phyloP scores from a whole-genome alignment of 2,888 invertebrate genomes.

The Eretmocerus hayati region DNA sequence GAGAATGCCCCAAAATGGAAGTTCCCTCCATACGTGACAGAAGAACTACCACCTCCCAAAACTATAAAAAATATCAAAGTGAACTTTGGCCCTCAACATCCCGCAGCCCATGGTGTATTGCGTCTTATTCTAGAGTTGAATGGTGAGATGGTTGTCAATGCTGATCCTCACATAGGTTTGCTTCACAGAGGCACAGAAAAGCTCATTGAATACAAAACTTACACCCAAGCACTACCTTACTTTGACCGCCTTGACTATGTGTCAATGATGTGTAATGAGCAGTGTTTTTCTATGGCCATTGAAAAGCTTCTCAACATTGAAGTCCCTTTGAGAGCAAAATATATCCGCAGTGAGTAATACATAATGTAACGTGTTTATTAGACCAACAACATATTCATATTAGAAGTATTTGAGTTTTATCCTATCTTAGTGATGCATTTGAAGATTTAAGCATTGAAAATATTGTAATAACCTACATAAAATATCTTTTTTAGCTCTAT shows the following conservation, averaged over 20 bases:
- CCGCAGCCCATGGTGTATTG: constrained; percentile 88
- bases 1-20: constrained; percentile 25
- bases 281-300: constrained; percentile 90
- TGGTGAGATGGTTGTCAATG: constrained; percentile 81
- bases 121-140: constrained; percentile 78
- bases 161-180: constrained; percentile 96
- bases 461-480: not conserved
- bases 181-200: constrained; percentile 97
- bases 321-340: constrained; percentile 88
- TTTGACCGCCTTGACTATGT: constrained; percentile 97
- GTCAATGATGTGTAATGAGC: constrained; percentile 99
- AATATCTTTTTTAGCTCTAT: constrained; percentile 61
- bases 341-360: constrained; percentile 76
- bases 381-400: too few species aligned
- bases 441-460: too few species aligned
- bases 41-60: constrained; percentile 59
- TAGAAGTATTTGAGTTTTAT: too few species aligned
- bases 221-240: constrained; percentile 93
- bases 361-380: not conserved
- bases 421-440: too few species aligned
- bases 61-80: constrained; percentile 76
- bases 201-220: constrained; percentile 96
- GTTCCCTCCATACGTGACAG: constrained; percentile 13
- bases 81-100: constrained; percentile 93
- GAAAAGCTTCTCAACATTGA: constrained; percentile 95